These are phyloP conservation scores for Tryphoninae sp. DNA, from an alignment of 2,888 invertebrate species.

Conservation along the genomic window DNA sequence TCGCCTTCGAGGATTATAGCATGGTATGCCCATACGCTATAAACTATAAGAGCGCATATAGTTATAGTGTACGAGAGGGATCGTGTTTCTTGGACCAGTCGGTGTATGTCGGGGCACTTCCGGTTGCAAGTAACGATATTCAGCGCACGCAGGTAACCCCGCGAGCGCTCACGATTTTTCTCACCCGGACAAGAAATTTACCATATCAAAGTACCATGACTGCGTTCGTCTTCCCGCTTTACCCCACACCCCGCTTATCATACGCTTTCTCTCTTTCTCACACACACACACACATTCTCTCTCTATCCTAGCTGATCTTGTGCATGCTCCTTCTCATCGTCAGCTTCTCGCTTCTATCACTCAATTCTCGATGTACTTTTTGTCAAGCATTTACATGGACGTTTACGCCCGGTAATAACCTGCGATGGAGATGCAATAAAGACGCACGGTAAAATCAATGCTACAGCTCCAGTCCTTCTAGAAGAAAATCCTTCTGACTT, in stretches of 20 bases:
- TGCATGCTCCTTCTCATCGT: background rate
- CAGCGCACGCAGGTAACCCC: constrained; percentile 31
- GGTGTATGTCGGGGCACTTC: constrained; percentile 28
- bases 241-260: too few species aligned
- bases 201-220: constrained; percentile 33
- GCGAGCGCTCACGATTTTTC: constrained; percentile 36
- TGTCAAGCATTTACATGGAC: constrained; percentile 45
- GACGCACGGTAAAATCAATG: constrained; percentile 7
- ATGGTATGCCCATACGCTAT: background rate
- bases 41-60: constrained; percentile 1
- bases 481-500: background rate
- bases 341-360: background rate
- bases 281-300: background rate
- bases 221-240: background rate
- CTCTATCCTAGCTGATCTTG: background rate
- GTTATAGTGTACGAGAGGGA: background rate
- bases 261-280: background rate
- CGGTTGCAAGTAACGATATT: constrained; percentile 47
- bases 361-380: constrained; percentile 25
- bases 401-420: constrained; percentile 42
- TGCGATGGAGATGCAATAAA: constrained; percentile 24
- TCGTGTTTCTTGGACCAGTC: constrained; percentile 10
- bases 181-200: constrained; percentile 40
- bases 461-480: background rate
- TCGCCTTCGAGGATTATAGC: constrained; percentile 22